A percentile compares a stretch with the other conserved stretches of the same genome.
phyloP scores from a whole-genome alignment of 2,888 invertebrate species.

The Caenorhabditis auriculariae region DNA sequence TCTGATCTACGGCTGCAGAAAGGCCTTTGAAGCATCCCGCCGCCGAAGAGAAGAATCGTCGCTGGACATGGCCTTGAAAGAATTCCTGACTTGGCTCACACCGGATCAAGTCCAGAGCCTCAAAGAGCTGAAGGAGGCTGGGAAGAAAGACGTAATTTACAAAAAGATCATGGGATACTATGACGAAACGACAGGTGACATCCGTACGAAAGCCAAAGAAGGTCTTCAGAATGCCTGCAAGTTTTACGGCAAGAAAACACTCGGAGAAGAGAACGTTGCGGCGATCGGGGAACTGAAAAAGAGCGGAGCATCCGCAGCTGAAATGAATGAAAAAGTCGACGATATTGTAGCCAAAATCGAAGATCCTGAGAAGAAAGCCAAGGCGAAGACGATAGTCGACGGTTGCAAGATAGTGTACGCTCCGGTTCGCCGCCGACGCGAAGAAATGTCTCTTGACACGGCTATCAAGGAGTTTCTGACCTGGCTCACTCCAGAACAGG shows the following conservation, averaged over 20 bases:
- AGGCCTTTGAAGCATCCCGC: constrained; percentile 15
- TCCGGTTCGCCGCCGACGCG: no score
- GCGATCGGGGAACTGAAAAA: constrained; percentile 35
- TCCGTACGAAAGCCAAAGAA: constrained; percentile 37
- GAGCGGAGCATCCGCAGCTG: constrained; percentile 28
- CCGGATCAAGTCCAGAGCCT: constrained; percentile 42
- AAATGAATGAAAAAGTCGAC: constrained; percentile 32
- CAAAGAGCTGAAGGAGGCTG: constrained; percentile 35
- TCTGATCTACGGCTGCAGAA: constrained; percentile 17
- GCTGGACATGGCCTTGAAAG: no score
- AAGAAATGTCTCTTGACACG: constrained; percentile 5
- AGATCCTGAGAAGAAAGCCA: constrained; percentile 40
- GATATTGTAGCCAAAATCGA: constrained; percentile 25
- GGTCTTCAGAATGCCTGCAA: constrained; percentile 43
- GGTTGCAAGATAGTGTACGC: no score
- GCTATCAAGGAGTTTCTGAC: constrained; percentile 21
- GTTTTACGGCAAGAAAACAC: constrained; percentile 26
- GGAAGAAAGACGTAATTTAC: constrained; percentile 31
- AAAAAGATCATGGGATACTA: constrained; percentile 29
- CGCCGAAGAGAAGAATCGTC: constrained; percentile 37
- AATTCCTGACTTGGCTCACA: constrained; percentile 32
- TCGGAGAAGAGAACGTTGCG: constrained; percentile 37
- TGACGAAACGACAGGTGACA: constrained; percentile 41
- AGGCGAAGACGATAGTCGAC: constrained; percentile 30
- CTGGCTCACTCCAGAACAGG: constrained; percentile 39